Evolutionary conservation across 53 echinoderm and acorn worm species (phyloP).

Genomic region (Holothuria leucospilota): DNA sequence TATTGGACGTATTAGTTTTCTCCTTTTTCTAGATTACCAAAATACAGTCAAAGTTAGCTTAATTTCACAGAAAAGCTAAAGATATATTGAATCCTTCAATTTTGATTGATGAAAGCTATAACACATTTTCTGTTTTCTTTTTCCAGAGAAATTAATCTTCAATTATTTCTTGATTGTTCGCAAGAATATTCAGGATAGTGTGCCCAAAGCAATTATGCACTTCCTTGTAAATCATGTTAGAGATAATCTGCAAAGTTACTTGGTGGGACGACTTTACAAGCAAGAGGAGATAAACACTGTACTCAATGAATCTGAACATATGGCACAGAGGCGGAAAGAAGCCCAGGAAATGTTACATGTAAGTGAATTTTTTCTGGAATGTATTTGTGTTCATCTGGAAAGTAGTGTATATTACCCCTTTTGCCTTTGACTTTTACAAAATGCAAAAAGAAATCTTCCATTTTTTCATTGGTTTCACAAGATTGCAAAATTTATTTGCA

Average conservation of each 20-base stretch:
- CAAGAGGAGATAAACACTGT: constrained; percentile 87
- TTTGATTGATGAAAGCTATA: too few relatives aligned
- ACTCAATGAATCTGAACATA: constrained; percentile 94
- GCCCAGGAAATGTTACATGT: constrained; percentile 97
- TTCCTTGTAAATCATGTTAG: constrained; percentile 92
- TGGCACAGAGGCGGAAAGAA: constrained; percentile 95
- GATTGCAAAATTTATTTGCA: too few relatives aligned
- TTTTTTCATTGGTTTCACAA: too few relatives aligned
- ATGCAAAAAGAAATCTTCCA: too few relatives aligned
- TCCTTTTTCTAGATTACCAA: too few relatives aligned
- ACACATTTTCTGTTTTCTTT: background rate
- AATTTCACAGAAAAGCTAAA: too few relatives aligned
- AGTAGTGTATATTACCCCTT: too few relatives aligned
- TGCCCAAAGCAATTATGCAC: constrained; percentile 99
- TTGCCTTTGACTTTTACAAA: too few relatives aligned
- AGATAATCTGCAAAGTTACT: constrained; percentile 96
- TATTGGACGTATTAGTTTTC: too few relatives aligned
- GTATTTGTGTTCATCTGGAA: too few relatives aligned
- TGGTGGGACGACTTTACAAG: constrained; percentile 94
- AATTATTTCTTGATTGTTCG: constrained; percentile 97
- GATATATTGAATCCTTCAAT: too few relatives aligned
- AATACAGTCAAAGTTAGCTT: too few relatives aligned
- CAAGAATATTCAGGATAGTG: constrained; percentile 99
- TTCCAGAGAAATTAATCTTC: constrained; percentile 89
- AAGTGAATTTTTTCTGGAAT: background rate